Percentiles rank a stretch among this genome's conserved stretches.
These are phyloP conservation scores for Uropetala carovei DNA, from an alignment of 2,888 invertebrate genomes.

Conservation along the genomic window DNA sequence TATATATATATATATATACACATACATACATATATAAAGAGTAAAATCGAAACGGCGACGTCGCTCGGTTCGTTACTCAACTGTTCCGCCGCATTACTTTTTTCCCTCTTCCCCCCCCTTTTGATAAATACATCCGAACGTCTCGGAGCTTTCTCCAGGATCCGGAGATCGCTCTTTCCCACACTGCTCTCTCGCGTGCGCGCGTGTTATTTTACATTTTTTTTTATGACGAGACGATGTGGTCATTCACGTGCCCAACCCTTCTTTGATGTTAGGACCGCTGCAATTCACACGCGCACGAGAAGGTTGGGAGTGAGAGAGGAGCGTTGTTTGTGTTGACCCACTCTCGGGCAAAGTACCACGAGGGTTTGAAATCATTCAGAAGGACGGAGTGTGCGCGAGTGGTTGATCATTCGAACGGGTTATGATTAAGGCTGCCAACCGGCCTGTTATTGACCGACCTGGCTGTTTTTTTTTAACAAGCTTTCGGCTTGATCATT, in stretches of 20 bases:
- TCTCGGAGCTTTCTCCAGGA: constrained; percentile 17
- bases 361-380: no score
- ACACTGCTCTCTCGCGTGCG: not conserved
- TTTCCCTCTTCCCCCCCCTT: not conserved
- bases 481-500: no score
- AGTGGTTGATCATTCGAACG: no score
- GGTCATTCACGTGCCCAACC: not conserved
- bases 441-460: no score
- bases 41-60: not conserved
- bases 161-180: not conserved
- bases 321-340: no score
- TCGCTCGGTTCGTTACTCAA: not conserved
- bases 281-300: not conserved
- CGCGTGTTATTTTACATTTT: not conserved
- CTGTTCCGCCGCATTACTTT: not conserved
- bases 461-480: no score
- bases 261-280: not conserved
- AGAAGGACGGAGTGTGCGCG: no score
- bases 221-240: not conserved
- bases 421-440: no score
- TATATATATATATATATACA: no score
- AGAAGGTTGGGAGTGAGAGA: no score
- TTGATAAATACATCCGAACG: constrained; percentile 23
- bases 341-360: no score
- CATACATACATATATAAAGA: not conserved